Percentiles rank a stretch among this genome's conserved stretches.
These are phyloP conservation scores for Poeciliopsis gracilis DNA, from an alignment of 2,797 vertebrate species.

Conservation along the genomic window DNA sequence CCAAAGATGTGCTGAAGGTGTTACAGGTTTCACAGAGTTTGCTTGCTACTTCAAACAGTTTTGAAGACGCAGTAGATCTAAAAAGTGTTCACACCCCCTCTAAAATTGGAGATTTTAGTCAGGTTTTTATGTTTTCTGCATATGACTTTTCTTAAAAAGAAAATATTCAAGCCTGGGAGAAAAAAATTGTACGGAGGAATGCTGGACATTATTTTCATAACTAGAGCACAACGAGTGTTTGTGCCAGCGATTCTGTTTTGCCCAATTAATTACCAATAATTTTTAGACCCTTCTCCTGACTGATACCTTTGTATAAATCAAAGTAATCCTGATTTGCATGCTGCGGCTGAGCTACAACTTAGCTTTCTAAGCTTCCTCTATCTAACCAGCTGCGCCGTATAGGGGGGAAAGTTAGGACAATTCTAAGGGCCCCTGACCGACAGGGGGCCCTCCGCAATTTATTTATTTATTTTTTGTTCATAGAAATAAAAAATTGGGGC, in stretches of 20 bases:
- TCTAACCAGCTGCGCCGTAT: no score
- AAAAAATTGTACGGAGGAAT: neutral
- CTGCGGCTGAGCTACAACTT: neutral
- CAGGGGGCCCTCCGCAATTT: no score
- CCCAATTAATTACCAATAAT: neutral
- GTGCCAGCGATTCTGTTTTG: neutral
- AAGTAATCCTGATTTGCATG: neutral
- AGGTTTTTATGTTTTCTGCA: neutral
- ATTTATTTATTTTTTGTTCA: no score
- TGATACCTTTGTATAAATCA: neutral
- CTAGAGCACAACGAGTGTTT: neutral
- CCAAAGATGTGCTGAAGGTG: constrained; percentile 52
- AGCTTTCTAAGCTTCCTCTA: no score
- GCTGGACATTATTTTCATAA: neutral
- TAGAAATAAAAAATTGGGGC: no score
- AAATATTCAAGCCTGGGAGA: neutral
- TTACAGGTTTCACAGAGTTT: constrained; percentile 39
- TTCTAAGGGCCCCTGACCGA: no score
- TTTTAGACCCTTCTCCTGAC: neutral
- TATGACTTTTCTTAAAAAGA: neutral
- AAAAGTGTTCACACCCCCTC: neutral
- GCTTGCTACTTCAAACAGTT: constrained; percentile 25
- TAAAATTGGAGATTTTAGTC: neutral
- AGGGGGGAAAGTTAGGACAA: no score
- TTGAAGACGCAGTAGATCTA: neutral